Percentiles rank a stretch among this genome's conserved stretches.
phyloP scores from a whole-genome alignment of 2,888 invertebrate species.

The Tetragonisca angustula region DNA sequence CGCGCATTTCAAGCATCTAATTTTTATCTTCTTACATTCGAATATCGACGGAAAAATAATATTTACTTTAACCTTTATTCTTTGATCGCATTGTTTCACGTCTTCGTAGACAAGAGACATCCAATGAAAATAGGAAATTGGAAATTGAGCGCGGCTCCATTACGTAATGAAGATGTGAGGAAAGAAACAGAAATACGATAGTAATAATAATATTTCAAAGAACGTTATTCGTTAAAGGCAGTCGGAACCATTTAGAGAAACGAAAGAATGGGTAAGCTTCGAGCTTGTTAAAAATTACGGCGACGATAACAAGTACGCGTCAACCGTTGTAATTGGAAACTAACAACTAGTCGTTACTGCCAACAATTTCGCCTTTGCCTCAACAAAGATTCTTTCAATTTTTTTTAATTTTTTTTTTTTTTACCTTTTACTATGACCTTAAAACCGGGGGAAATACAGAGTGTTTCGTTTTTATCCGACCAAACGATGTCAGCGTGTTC shows the following conservation, averaged over 20 bases:
- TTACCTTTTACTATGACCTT: too few species aligned
- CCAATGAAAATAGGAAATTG: background rate
- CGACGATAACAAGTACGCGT: background rate
- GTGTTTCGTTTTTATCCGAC: too few species aligned
- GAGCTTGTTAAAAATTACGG: constrained; percentile 29
- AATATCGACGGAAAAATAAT: background rate
- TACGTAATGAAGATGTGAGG: too few species aligned
- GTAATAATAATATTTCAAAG: background rate
- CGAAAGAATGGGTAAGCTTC: background rate
- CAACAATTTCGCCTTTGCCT: background rate
- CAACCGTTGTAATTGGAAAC: constrained; percentile 4
- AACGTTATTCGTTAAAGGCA: background rate
- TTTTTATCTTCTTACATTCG: too few species aligned
- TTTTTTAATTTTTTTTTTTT: too few species aligned
- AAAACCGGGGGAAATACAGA: too few species aligned
- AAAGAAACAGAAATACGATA: too few species aligned
- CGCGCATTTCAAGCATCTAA: too few species aligned
- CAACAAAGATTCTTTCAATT: background rate
- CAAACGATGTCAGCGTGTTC: too few species aligned
- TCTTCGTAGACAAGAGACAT: too few species aligned
- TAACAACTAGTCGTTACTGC: constrained; percentile 3
- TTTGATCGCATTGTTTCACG: too few species aligned
- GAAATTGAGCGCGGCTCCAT: background rate
- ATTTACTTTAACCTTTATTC: background rate
- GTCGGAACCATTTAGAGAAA: background rate